Evolutionary conservation across 2,888 invertebrate species (phyloP).

Genomic region (Apamea monoglypha): DNA sequence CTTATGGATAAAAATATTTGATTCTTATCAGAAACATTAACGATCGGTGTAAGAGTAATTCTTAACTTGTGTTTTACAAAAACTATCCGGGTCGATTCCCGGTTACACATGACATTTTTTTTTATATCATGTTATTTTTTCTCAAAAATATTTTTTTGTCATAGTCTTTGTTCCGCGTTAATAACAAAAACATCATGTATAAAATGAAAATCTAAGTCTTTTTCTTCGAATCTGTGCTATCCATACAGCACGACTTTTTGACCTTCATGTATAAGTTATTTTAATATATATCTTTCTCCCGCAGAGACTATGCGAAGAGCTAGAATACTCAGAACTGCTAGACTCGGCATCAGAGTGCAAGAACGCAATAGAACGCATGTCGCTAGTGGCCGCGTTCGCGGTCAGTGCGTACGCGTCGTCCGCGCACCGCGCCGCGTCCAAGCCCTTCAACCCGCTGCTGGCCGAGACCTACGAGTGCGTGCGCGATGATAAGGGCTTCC

Average conservation of each 20-base stretch:
- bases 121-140: too few relatives aligned
- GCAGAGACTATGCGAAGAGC: constrained; percentile 94
- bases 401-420: constrained; percentile 94
- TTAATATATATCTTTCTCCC: not conserved
- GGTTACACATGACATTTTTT: too few relatives aligned
- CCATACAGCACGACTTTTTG: too few relatives aligned
- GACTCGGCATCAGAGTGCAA: constrained; percentile 93
- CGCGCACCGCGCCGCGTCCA: constrained; percentile 94
- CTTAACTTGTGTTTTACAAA: too few relatives aligned
- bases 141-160: not conserved
- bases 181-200: not conserved
- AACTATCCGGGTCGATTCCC: too few relatives aligned
- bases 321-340: constrained; percentile 95
- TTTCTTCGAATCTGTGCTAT: not conserved
- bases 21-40: too few relatives aligned
- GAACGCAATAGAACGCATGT: constrained; percentile 93
- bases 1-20: too few relatives aligned
- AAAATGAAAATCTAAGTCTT: not conserved
- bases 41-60: too few relatives aligned
- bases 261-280: not conserved
- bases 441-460: constrained; percentile 96
- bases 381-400: constrained; percentile 94
- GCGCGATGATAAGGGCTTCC: constrained; percentile 94
- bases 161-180: not conserved
- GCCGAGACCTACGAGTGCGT: constrained; percentile 96